Percentiles rank a stretch among this genome's conserved stretches.
Evolutionary conservation across 53 echinoderm and acorn worm genomes (phyloP).

Genomic region (Arbacia lixula): DNA sequence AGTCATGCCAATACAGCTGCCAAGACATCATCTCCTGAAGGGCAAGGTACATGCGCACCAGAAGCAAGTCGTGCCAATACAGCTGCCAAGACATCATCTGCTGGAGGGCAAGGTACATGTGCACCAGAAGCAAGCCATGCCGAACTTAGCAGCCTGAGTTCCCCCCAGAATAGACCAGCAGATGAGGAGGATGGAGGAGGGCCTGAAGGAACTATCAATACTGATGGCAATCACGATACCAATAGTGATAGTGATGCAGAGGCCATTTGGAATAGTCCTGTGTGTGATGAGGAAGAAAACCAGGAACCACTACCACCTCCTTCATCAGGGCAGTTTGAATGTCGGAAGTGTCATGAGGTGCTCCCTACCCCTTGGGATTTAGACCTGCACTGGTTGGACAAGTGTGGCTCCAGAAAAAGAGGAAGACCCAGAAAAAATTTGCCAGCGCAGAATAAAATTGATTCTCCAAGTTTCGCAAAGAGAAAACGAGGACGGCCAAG

Average conservation of each 20-base stretch:
- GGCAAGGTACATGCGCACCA: no score
- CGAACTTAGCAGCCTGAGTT: no score
- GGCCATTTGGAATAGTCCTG: neutral
- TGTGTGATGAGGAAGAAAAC: neutral
- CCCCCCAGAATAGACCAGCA: neutral
- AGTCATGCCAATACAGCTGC: no score
- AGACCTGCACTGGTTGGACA: constrained; percentile 4
- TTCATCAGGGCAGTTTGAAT: neutral
- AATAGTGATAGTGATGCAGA: no score
- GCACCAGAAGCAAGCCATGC: no score
- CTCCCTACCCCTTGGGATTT: constrained; percentile 17
- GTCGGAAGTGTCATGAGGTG: neutral
- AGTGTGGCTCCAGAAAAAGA: neutral
- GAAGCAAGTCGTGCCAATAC: no score
- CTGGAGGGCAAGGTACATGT: no score
- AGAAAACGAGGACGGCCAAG: no score
- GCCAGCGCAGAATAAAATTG: neutral
- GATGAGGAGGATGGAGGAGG: neutral
- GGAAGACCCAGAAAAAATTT: no score
- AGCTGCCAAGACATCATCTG: no score
- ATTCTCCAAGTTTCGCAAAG: no score
- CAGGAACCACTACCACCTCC: neutral
- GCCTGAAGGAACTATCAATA: neutral
- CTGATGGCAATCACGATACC: neutral
- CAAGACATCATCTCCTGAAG: no score